Evolutionary conservation across 2,888 invertebrate species (phyloP).

Genomic region (Drosophila tanythrix): DNA sequence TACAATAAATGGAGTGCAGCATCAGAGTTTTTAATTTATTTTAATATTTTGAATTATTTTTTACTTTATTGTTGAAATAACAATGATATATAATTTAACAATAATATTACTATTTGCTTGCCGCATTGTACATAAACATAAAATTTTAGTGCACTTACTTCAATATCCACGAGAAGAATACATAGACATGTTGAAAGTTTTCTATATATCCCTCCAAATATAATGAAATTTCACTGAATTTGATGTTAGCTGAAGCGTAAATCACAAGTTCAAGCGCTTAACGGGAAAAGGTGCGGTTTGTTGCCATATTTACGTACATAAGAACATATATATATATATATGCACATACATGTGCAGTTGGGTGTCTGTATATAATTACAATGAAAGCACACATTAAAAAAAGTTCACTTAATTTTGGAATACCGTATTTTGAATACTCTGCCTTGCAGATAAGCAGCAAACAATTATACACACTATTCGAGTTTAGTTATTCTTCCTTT

Average conservation of each 20-base stretch:
- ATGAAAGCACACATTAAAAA: neutral
- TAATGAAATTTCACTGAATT: neutral
- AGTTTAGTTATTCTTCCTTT: neutral
- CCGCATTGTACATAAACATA: neutral
- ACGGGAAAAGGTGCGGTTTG: conserved; percentile 72
- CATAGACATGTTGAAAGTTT: neutral
- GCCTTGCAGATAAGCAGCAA: neutral
- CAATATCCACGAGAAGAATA: neutral
- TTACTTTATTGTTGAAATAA: neutral
- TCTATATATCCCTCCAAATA: neutral
- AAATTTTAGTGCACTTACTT: neutral
- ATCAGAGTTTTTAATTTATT: neutral
- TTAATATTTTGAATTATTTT: neutral
- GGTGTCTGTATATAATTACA: neutral
- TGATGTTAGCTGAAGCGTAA: conserved; percentile 60
- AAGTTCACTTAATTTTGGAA: neutral
- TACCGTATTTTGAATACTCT: neutral
- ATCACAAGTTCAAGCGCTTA: conserved; percentile 65
- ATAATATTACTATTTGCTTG: neutral
- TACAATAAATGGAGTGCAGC: neutral
- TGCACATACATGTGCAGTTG: neutral
- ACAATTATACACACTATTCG: neutral
- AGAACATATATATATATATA: neutral
- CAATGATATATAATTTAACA: neutral
- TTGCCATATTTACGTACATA: conserved; percentile 24